Percentiles rank a stretch among this genome's conserved stretches.
Evolutionary conservation across 2,888 invertebrate species (phyloP).

Genomic region (Phengaris alcon): DNA sequence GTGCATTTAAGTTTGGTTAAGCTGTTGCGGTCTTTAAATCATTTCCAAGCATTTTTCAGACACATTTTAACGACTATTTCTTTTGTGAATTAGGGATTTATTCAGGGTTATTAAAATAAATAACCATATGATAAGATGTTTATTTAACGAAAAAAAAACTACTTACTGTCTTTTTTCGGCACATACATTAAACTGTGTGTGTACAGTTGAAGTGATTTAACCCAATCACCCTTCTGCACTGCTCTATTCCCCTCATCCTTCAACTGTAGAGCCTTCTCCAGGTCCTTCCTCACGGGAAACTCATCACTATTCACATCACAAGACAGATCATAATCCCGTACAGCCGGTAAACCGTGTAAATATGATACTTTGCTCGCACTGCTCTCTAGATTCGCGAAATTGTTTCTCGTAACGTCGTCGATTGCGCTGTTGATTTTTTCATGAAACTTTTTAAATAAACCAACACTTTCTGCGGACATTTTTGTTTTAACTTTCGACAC

Average conservation of each 20-base stretch:
- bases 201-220: slow-evolving; percentile 84
- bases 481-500: slow-evolving; percentile 27
- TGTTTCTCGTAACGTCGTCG: slow-evolving; percentile 79
- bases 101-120: no score
- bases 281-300: slow-evolving; percentile 76
- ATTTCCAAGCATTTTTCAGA: no score
- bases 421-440: slow-evolving; percentile 77
- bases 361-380: slow-evolving; percentile 83
- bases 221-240: slow-evolving; percentile 85
- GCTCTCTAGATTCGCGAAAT: slow-evolving; percentile 80
- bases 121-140: neutral
- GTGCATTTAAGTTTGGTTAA: no score
- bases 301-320: slow-evolving; percentile 58
- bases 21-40: no score
- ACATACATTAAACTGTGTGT: slow-evolving; percentile 83
- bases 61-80: no score
- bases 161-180: slow-evolving; percentile 84
- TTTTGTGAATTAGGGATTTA: no score
- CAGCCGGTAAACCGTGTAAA: slow-evolving; percentile 75
- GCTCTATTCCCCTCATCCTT: slow-evolving; percentile 86
- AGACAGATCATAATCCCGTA: slow-evolving; percentile 71
- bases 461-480: slow-evolving; percentile 63
- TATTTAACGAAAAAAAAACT: neutral
- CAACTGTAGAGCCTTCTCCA: slow-evolving; percentile 78
- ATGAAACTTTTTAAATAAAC: slow-evolving; percentile 83